A percentile compares a stretch with the other conserved stretches of the same genome.
phyloP scores from a whole-genome alignment of 2,888 invertebrate genomes.

The Perizoma affinitatum region DNA sequence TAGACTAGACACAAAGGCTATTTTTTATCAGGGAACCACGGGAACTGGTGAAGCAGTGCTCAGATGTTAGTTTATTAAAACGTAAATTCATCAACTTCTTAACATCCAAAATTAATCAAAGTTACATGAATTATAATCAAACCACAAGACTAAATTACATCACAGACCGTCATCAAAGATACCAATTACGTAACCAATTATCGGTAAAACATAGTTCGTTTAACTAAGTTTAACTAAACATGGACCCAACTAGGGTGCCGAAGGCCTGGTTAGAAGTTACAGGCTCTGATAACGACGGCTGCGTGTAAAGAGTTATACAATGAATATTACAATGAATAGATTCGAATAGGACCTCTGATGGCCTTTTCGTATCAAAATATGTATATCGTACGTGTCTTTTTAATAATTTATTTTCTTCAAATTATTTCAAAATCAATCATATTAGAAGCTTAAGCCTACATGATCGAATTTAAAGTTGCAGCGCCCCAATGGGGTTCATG shows the following conservation, averaged over 20 bases:
- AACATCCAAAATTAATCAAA: too few species aligned
- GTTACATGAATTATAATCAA: neutral
- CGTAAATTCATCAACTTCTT: too few species aligned
- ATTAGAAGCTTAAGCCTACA: too few species aligned
- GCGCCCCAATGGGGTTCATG: too few species aligned
- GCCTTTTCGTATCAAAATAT: neutral
- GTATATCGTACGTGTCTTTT: too few species aligned
- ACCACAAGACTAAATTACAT: slow-evolving; percentile 3
- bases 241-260: slow-evolving; percentile 1
- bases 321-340: slow-evolving; percentile 5
- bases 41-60: too few species aligned
- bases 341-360: slow-evolving; percentile 7
- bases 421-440: too few species aligned
- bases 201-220: slow-evolving; percentile 9
- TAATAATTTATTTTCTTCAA: too few species aligned
- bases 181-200: slow-evolving; percentile 21
- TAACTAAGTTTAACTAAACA: slow-evolving; percentile 5
- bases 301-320: neutral
- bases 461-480: too few species aligned
- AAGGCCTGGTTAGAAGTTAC: slow-evolving; percentile 9
- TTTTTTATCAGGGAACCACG: too few species aligned
- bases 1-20: too few species aligned
- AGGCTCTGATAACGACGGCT: slow-evolving; percentile 4
- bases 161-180: slow-evolving; percentile 9
- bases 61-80: too few species aligned